Evolutionary conservation across 2,113 vertebrate genomes (phyloP).

Genomic region (Siphamia tubifer): DNA sequence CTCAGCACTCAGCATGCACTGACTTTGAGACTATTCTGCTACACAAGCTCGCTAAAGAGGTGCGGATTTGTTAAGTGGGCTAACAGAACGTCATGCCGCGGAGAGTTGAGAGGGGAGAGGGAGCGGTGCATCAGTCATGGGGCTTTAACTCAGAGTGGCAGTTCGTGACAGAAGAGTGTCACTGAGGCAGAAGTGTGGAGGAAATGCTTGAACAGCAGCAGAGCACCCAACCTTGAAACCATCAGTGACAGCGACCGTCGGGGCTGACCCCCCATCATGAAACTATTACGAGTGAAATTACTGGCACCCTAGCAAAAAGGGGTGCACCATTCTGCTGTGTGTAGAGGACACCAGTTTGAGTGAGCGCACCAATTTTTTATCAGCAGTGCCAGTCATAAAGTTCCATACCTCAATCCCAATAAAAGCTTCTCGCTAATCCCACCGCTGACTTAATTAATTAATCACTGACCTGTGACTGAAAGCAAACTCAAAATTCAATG

Average conservation of each 20-base stretch:
- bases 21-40: background rate
- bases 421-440: no score
- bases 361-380: background rate
- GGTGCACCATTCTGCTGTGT: background rate
- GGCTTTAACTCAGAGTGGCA: slow-evolving; percentile 34
- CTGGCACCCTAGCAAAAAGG: background rate
- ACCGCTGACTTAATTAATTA: no score
- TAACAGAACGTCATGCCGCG: background rate
- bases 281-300: background rate
- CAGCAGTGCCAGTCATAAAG: background rate
- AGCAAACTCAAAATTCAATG: no score
- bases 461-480: no score
- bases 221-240: slow-evolving; percentile 32
- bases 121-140: slow-evolving; percentile 19
- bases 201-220: slow-evolving; percentile 15
- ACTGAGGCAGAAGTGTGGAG: slow-evolving; percentile 14
- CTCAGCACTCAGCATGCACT: background rate
- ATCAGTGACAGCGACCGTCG: slow-evolving; percentile 8
- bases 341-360: background rate
- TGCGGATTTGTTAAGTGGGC: slow-evolving; percentile 22
- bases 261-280: background rate
- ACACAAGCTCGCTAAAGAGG: slow-evolving; percentile 2
- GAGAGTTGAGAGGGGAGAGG: background rate
- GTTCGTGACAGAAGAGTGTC: slow-evolving; percentile 25
- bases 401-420: no score